Evolutionary conservation across 2,113 vertebrate species (phyloP).

Genomic region (Corythoichthys intestinalis): DNA sequence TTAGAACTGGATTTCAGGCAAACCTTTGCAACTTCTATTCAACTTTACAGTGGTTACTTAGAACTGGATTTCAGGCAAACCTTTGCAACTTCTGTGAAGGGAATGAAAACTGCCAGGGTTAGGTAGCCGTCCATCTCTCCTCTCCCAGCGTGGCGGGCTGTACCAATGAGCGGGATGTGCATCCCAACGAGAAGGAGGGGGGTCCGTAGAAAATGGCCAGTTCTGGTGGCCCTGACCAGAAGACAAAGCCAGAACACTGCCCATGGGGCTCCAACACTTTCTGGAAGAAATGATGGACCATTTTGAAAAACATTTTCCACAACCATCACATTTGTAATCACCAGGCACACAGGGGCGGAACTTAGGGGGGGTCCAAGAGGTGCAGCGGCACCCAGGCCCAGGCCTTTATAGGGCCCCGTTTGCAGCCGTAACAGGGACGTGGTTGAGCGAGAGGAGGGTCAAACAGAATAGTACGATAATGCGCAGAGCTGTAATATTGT

Average conservation of each 20-base stretch:
- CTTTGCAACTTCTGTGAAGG: constrained; percentile 87
- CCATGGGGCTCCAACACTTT: constrained; percentile 72
- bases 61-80: constrained; percentile 45
- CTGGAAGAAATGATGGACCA: constrained; percentile 16
- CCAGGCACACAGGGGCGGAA: neutral
- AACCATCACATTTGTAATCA: neutral
- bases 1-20: neutral
- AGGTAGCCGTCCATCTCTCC: constrained; percentile 77
- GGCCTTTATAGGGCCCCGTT: no score
- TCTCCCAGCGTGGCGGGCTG: constrained; percentile 73
- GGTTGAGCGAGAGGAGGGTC: no score
- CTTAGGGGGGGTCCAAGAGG: neutral
- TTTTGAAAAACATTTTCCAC: neutral
- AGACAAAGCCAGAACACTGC: constrained; percentile 79
- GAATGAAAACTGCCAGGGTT: constrained; percentile 91
- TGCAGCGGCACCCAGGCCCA: no score
- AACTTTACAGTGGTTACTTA: neutral
- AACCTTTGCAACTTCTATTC: constrained; percentile 73
- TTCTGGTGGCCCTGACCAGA: constrained; percentile 72
- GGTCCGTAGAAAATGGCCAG: constrained; percentile 70
- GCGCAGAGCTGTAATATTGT: no score
- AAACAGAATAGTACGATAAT: no score
- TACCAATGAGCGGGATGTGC: constrained; percentile 64
- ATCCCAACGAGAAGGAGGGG: constrained; percentile 68
- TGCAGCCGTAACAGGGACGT: no score